Base-by-base conservation (phyloP, 2,888 invertebrate species). In the Rhagonycha fulva region DNA sequence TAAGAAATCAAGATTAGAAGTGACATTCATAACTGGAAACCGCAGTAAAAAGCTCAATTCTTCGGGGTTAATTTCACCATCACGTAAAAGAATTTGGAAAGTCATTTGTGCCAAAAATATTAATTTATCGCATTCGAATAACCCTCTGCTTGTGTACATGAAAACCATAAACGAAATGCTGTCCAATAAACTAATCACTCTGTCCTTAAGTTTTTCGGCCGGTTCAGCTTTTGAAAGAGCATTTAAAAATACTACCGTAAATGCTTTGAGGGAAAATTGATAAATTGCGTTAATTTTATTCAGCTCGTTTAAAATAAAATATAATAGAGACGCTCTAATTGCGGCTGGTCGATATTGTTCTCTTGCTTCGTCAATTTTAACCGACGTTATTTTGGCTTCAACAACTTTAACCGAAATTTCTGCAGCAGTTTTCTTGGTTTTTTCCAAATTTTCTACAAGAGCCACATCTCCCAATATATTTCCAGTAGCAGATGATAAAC, bases 201-300 rank as follows among this genome's bases (percentile, higher is more conserved):
- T 90, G 7, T 90, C 89, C 62, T 92, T 91, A 0, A 97, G 88
- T 2, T 93, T 94, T 0, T 94, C 94, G 0, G 93, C 91, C 0
- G 90, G 87, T 5, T 91, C 90, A 0, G 97, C 94, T 74, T 89
- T 90, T 14, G 89, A 88, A 66, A 98, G 92, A 0, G 98, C 96
- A 80, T 94, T 95, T 82, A 94, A 94, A 87, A 98, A 98, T 4
- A 98, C 97, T 0, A 95, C 94, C 82, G 94, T 96, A 89, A 97
- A 98, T 0, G 98, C 96, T 88, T 98, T 98, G 74, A 98, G 88
- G 0, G 98, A 98, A 88, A 98, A 98, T 87, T 98, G 97, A 88
- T 98, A 98, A 86, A 98, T 96, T 67, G 96, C 95, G 87, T 98
- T 97, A 83, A 98, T 97, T 87, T 96, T 96, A 88, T 94, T 92